These are phyloP conservation scores for Luidia sarsii DNA, from an alignment of 53 echinoderm and acorn worm species.

Conservation along the genomic window DNA sequence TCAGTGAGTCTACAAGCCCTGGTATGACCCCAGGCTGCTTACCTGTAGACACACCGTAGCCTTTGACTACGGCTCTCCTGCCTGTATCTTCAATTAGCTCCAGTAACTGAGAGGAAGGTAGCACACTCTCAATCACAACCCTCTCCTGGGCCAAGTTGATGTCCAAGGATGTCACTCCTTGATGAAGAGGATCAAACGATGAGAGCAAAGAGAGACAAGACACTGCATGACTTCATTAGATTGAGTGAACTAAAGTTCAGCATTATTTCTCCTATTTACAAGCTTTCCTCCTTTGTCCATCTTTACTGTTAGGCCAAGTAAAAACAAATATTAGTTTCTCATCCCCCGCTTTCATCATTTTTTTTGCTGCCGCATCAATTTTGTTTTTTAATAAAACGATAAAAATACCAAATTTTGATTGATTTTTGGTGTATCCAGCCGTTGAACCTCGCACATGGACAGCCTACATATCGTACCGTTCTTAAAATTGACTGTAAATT, in stretches of 20 bases:
- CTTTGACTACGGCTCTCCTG: slow-evolving; percentile 83
- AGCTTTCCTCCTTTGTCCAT: too few species aligned
- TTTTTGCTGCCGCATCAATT: too few species aligned
- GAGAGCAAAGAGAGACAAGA: neutral
- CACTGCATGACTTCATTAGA: neutral
- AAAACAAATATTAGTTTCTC: too few species aligned
- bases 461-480: too few species aligned
- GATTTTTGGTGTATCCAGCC: too few species aligned
- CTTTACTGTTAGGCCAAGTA: too few species aligned
- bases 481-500: too few species aligned
- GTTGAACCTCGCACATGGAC: too few species aligned
- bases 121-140: slow-evolving; percentile 73
- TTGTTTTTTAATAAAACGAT: too few species aligned
- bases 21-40: neutral
- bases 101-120: slow-evolving; percentile 69
- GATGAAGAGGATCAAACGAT: neutral
- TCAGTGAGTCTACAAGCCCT: too few species aligned
- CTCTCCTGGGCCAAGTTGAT: slow-evolving; percentile 78
- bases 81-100: slow-evolving; percentile 85
- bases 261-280: neutral
- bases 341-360: too few species aligned
- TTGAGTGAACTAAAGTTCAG: neutral
- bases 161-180: slow-evolving; percentile 71
- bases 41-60: slow-evolving; percentile 67
- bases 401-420: too few species aligned